Evolutionary conservation across 2,888 invertebrate genomes (phyloP).

Genomic region (Thera britannica): DNA sequence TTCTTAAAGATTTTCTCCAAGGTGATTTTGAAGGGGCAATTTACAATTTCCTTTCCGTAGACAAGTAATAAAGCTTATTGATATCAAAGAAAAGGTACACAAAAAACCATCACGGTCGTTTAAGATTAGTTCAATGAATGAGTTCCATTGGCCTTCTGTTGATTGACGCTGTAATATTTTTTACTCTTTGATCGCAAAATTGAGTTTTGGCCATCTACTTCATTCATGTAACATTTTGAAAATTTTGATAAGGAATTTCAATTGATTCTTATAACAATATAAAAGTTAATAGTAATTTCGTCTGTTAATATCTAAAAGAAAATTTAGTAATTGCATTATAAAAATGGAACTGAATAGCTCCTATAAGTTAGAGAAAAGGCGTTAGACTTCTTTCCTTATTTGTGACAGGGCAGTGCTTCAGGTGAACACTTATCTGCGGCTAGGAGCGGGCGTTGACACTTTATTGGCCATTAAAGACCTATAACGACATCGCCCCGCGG

Average conservation of each 20-base stretch:
- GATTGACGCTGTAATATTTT: conserved; percentile 12
- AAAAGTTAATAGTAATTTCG: too few species aligned
- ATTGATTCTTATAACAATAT: too few species aligned
- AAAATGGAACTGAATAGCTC: background rate
- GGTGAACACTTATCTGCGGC: conserved; percentile 70
- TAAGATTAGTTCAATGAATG: conserved; percentile 28
- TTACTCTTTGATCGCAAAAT: conserved; percentile 14
- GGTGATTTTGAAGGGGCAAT: conserved; percentile 13
- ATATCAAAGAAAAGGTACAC: conserved; percentile 38
- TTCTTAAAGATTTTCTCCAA: conserved; percentile 34
- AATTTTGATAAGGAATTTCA: background rate
- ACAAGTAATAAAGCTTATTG: conserved; percentile 41
- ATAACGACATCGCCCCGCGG: conserved; percentile 75
- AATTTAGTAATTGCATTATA: background rate
- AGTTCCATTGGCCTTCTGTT: conserved; percentile 12
- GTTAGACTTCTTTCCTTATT: conserved; percentile 40
- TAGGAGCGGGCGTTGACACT: conserved; percentile 72
- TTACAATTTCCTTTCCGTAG: conserved; percentile 32
- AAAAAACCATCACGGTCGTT: conserved; percentile 37
- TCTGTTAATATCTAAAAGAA: background rate
- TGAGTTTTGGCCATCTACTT: background rate
- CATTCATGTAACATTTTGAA: background rate
- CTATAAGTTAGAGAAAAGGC: conserved; percentile 21
- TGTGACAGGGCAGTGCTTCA: conserved; percentile 54
- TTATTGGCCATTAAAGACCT: conserved; percentile 81